phyloP scores from a whole-genome alignment of 2,888 invertebrate genomes.

The Julus scanicus region DNA sequence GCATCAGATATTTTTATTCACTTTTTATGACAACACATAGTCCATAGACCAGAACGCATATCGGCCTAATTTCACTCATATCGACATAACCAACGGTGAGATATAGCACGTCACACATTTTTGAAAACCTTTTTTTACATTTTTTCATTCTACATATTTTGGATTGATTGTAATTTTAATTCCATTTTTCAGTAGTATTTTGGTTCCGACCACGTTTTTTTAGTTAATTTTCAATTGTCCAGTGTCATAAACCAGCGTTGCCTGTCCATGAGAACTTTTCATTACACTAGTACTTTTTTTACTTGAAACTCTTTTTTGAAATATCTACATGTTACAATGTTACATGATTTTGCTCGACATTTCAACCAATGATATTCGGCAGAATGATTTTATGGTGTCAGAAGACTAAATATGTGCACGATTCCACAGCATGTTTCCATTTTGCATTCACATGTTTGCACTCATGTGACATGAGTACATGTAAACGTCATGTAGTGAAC shows the following conservation, averaged over 20 bases:
- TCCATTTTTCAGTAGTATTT: conserved; percentile 5
- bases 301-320: conserved; percentile 18
- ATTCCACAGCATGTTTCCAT: conserved; percentile 31
- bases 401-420: conserved; percentile 43
- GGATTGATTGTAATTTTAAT: conserved; percentile 35
- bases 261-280: conserved; percentile 17
- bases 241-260: conserved; percentile 21
- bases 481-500: background rate
- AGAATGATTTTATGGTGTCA: conserved; percentile 41
- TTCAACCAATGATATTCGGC: background rate
- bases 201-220: conserved; percentile 37
- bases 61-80: background rate
- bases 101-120: conserved; percentile 45
- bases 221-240: background rate
- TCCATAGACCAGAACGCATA: conserved; percentile 44
- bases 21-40: conserved; percentile 45
- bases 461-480: conserved; percentile 36
- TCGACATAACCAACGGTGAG: conserved; percentile 40
- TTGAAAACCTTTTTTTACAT: background rate
- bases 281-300: conserved; percentile 46
- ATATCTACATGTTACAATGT: conserved; percentile 38
- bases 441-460: conserved; percentile 47
- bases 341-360: conserved; percentile 47
- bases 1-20: conserved; percentile 49
- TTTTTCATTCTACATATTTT: conserved; percentile 41